Evolutionary conservation across 2,113 vertebrate species (phyloP), one percentile per base, ranked within the genome.

Genomic region (Hoplias malabaricus): DNA sequence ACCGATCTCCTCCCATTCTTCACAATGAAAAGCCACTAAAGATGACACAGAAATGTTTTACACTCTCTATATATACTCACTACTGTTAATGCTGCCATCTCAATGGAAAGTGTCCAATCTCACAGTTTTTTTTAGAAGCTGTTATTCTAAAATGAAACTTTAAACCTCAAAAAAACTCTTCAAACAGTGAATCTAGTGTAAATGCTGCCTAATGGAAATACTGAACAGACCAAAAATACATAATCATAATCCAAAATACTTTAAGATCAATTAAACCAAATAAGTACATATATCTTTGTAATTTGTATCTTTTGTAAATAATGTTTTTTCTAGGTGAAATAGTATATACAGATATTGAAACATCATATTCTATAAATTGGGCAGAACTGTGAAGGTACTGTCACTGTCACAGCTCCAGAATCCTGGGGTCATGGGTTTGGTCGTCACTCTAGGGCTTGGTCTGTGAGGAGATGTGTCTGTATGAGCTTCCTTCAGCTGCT

Each of bases 31-130:
- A 68, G 21, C 23, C 2, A 29, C 23, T 36, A 43, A 42, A 33
- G 63, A 67, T 67, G 34, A 23, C 31, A 66, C 2, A 27, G 7
- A 13, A 67, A 33, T 21, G 21, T 23, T 56, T 23, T 59, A 29
- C 27, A 56, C 23, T 16, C 42, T 38, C 21, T 78, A 46, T 82
- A 61, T 69, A 65, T 62, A 67, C 68, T 70, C 48, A 33, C 33
- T n/a, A 25, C 46, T 80, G 57, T 43, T 66, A 68, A n/a, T 59
- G 11, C 61, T 76, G 61, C 2, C 42, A 36, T 56, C 71, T 48
- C 25, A 63, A 62, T 34, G 25, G 12, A 74, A 50, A 48, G 10
- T 36, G 27, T 33, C 72, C 27, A 34, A 33, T 46, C 46, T 27
- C 16, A 46, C 11, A 59, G 53, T 72, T 72, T 34, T 66, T 23